Percentiles rank a stretch among this genome's conserved stretches.
Evolutionary conservation across 2,888 invertebrate genomes (phyloP).

Genomic region (Tenthredo distinguenda): DNA sequence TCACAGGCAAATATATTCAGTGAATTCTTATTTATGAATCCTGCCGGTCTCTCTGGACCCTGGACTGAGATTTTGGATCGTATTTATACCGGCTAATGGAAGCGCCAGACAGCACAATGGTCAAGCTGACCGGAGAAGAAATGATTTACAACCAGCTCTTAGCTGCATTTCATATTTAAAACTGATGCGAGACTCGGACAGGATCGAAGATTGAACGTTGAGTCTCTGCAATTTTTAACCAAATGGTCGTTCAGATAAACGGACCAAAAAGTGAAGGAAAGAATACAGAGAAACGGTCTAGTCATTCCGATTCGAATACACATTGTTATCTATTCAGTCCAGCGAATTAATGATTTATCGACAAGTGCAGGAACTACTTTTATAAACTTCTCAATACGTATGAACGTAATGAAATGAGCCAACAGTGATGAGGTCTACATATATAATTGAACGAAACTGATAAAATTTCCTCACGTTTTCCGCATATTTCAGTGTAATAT

Average conservation of each 20-base stretch:
- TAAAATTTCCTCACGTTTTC: neutral
- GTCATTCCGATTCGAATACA: neutral
- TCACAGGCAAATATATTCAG: conserved; percentile 38
- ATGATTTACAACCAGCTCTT: conserved; percentile 45
- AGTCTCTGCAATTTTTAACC: neutral
- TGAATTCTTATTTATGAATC: conserved; percentile 49
- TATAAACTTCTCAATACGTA: neutral
- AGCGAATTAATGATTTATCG: neutral
- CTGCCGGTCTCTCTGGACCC: neutral
- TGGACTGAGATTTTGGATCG: conserved; percentile 11
- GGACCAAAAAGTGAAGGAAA: neutral
- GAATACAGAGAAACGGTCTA: neutral
- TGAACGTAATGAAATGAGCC: too few relatives aligned
- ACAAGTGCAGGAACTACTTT: neutral
- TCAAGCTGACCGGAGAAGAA: conserved; percentile 46
- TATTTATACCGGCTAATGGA: conserved; percentile 49
- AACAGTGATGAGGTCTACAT: neutral
- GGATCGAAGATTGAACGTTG: conserved; percentile 27
- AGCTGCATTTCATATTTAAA: conserved; percentile 41
- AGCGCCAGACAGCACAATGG: conserved; percentile 45
- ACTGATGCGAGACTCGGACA: neutral
- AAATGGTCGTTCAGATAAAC: neutral
- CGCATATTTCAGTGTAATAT: neutral
- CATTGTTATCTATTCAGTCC: neutral
- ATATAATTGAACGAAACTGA: neutral